A percentile compares a stretch with the other conserved stretches of the same genome.
Conservation (phyloP, 2,113 vertebrate genomes). For the Antechinus flavipes region DNA sequence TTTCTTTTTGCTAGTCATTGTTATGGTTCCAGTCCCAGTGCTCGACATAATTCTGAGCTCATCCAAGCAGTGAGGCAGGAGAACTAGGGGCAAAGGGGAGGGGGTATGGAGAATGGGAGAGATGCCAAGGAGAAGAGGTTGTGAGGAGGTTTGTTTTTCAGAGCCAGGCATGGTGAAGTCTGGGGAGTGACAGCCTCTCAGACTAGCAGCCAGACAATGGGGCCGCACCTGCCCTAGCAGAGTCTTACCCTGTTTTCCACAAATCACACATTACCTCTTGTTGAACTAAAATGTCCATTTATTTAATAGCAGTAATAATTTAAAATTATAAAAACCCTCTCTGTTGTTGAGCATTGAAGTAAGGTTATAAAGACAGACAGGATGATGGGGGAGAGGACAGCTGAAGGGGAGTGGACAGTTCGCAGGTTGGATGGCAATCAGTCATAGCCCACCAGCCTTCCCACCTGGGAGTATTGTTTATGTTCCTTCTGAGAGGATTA, state of each 20-base stretch:
- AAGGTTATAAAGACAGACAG: conserved; percentile 75
- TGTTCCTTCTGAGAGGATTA: conserved; percentile 45
- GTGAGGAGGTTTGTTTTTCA: background rate
- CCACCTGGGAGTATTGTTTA: conserved; percentile 22
- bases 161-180: accelerated
- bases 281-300: conserved; percentile 85
- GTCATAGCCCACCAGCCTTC: conserved; percentile 34
- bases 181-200: conserved; percentile 8
- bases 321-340: conserved; percentile 89
- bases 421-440: conserved; percentile 33
- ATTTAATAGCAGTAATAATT: conserved; percentile 90
- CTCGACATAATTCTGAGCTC: conserved; percentile 39
- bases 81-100: background rate
- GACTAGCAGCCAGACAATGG: background rate
- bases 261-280: conserved; percentile 79
- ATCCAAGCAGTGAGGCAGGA: background rate
- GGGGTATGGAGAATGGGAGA: background rate
- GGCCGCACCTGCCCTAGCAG: background rate
- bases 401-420: conserved; percentile 41
- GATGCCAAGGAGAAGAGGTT: background rate
- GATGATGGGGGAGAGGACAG: conserved; percentile 15
- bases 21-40: conserved; percentile 32
- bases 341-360: conserved; percentile 71
- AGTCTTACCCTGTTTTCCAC: conserved; percentile 69
- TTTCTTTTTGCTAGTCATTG: conserved; percentile 65